These are phyloP conservation scores for Perdix hodgsoniae DNA, from an alignment of 2,797 vertebrate species.

Conservation along the genomic window DNA sequence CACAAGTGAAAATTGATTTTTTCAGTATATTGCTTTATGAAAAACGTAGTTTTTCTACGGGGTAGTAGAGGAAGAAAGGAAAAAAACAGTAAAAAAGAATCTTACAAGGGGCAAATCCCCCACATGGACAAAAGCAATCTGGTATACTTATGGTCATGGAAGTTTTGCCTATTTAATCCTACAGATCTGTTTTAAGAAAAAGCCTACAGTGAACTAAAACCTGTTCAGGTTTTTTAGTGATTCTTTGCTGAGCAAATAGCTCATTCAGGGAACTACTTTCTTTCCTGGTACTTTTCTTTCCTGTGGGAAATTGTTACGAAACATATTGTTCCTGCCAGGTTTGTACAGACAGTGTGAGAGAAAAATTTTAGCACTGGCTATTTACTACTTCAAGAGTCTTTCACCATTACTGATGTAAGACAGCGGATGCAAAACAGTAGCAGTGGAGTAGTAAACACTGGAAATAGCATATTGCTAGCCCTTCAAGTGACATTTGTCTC, in stretches of 20 bases:
- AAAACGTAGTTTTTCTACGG: background rate
- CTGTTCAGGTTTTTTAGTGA: background rate
- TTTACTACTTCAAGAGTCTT: background rate
- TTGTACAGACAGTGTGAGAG: background rate
- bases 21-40: background rate
- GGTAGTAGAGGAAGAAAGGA: background rate
- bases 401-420: background rate
- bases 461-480: background rate
- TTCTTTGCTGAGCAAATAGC: background rate
- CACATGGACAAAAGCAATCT: background rate
- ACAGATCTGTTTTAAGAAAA: background rate
- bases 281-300: conserved; percentile 19
- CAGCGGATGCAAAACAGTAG: background rate
- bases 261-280: background rate
- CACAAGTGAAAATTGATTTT: background rate
- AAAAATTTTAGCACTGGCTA: conserved; percentile 11
- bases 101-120: background rate
- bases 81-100: background rate
- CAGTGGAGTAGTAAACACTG: background rate
- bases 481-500: background rate
- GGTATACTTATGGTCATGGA: background rate
- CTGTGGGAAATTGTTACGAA: background rate
- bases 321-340: background rate
- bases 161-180: background rate
- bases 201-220: conserved; percentile 8